A percentile compares a stretch with the other conserved stretches of the same genome.
These are phyloP conservation scores for Charina bottae DNA, from an alignment of 2,113 vertebrate genomes.

Conservation along the genomic window DNA sequence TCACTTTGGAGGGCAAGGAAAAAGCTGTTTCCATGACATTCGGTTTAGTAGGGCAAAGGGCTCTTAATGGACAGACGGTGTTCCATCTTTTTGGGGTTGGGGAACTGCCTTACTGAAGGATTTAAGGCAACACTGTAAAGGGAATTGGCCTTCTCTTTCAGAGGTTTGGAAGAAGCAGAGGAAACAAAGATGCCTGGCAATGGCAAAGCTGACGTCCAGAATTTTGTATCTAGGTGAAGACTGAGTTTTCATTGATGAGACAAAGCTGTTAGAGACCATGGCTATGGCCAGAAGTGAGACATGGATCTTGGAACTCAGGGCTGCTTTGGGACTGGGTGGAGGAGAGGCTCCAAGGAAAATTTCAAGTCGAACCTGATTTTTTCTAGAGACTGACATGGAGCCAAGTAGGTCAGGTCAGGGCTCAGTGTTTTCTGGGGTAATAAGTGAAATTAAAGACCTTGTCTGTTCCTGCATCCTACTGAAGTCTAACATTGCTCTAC, in stretches of 20 bases:
- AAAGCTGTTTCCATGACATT: neutral
- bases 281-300: neutral
- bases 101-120: neutral
- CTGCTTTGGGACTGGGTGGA: neutral
- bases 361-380: neutral
- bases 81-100: neutral
- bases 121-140: neutral
- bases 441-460: neutral
- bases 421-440: neutral
- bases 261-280: neutral
- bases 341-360: neutral
- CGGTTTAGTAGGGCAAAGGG: neutral
- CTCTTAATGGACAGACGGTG: rapidly evolving
- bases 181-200: neutral
- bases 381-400: neutral
- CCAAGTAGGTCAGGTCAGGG: neutral
- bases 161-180: neutral
- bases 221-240: neutral
- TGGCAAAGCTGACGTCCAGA: neutral
- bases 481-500: neutral
- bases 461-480: neutral
- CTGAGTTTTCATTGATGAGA: neutral
- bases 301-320: neutral
- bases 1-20: neutral
- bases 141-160: neutral